These are phyloP conservation scores for Planococcus citri DNA, from an alignment of 1,140 invertebrate species.

Conservation along the genomic window DNA sequence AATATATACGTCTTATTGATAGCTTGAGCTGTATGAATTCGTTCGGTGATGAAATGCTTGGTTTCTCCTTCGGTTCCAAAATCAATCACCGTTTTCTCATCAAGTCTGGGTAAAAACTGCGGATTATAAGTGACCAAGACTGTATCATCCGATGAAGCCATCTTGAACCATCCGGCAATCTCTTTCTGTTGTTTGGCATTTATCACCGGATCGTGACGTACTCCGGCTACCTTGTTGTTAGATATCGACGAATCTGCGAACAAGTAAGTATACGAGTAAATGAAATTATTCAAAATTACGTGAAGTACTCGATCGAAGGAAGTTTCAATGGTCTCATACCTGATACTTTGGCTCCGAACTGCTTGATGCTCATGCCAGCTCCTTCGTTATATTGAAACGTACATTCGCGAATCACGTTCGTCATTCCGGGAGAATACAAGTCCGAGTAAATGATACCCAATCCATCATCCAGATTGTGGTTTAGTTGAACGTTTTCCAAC, in stretches of 20 bases:
- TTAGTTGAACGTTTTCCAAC: slow-evolving; percentile 65
- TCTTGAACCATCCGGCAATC: slow-evolving; percentile 80
- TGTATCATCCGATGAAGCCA: slow-evolving; percentile 45
- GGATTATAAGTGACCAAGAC: slow-evolving; percentile 51
- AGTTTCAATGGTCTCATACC: slow-evolving; percentile 34
- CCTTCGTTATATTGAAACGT: slow-evolving; percentile 76
- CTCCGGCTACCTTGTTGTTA: slow-evolving; percentile 74
- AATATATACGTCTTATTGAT: slow-evolving; percentile 39
- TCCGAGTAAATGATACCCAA: slow-evolving; percentile 79
- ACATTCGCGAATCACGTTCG: slow-evolving; percentile 75
- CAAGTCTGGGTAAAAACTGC: slow-evolving; percentile 46
- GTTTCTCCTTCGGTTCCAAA: slow-evolving; percentile 46
- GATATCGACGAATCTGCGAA: slow-evolving; percentile 59
- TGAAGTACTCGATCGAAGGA: too few relatives aligned
- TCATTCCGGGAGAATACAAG: slow-evolving; percentile 68
- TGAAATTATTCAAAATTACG: not conserved
- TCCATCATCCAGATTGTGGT: slow-evolving; percentile 75
- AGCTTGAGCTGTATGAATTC: slow-evolving; percentile 40
- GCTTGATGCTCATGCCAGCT: slow-evolving; percentile 78
- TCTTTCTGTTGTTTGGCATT: slow-evolving; percentile 74
- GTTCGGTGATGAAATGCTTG: slow-evolving; percentile 60
- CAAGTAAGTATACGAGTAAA: not conserved
- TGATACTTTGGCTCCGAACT: slow-evolving; percentile 66
- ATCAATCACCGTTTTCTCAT: slow-evolving; percentile 48
- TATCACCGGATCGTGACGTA: slow-evolving; percentile 83